phyloP scores from a whole-genome alignment of 2,888 invertebrate species.

The Drosophila greeni region DNA sequence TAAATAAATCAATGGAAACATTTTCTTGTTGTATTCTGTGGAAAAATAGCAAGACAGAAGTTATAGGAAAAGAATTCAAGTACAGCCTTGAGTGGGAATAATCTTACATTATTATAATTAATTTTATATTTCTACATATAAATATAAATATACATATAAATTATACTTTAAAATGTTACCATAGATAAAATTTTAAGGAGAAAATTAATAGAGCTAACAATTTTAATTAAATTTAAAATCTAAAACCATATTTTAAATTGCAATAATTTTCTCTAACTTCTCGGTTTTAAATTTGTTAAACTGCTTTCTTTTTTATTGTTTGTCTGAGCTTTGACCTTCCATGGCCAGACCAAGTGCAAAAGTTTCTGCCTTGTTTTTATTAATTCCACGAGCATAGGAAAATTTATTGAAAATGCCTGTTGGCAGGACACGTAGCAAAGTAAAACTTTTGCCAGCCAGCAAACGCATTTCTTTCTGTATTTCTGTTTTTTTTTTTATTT shows the following conservation, averaged over 20 bases:
- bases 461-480: slow-evolving; percentile 31
- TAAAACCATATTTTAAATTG: background rate
- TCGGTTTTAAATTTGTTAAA: slow-evolving; percentile 27
- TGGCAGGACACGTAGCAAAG: slow-evolving; percentile 61
- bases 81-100: background rate
- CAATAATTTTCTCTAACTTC: too few species aligned
- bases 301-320: slow-evolving; percentile 40
- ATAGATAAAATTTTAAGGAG: too few species aligned
- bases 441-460: slow-evolving; percentile 42
- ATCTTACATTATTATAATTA: too few species aligned
- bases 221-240: background rate
- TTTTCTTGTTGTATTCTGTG: background rate
- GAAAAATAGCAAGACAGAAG: background rate
- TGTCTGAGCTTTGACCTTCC: slow-evolving; percentile 31
- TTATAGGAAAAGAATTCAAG: background rate
- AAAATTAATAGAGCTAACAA: background rate
- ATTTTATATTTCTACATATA: background rate
- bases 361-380: slow-evolving; percentile 57
- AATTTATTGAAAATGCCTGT: slow-evolving; percentile 68
- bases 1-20: background rate
- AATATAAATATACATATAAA: too few species aligned
- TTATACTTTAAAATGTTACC: too few species aligned
- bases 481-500: slow-evolving; percentile 16
- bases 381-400: slow-evolving; percentile 55
- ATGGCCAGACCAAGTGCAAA: slow-evolving; percentile 62